Evolutionary conservation across 2,113 vertebrate genomes (phyloP).

Genomic region (Turdus rufiventris): DNA sequence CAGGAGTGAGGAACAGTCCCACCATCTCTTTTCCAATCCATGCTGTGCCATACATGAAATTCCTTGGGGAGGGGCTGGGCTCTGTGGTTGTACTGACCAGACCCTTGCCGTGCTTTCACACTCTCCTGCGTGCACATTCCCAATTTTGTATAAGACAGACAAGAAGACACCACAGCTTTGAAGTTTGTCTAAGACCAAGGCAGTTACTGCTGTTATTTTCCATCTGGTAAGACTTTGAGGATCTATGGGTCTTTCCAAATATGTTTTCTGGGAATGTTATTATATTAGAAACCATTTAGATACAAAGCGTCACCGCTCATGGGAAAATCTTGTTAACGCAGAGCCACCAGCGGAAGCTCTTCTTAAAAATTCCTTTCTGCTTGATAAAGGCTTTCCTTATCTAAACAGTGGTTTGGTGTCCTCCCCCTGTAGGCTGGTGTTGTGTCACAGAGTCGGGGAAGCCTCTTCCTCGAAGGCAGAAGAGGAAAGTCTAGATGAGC

Average conservation of each 20-base stretch:
- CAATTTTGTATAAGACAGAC: background rate
- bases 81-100: background rate
- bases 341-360: background rate
- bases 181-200: background rate
- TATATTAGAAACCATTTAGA: background rate
- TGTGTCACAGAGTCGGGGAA: background rate
- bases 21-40: background rate
- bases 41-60: background rate
- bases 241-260: background rate
- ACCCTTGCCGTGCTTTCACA: background rate
- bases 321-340: slow-evolving; percentile 65
- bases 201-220: slow-evolving; percentile 7
- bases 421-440: background rate
- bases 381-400: slow-evolving; percentile 54
- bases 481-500: background rate
- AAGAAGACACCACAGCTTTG: slow-evolving; percentile 1
- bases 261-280: slow-evolving; percentile 32
- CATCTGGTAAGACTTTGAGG: slow-evolving; percentile 16
- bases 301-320: background rate
- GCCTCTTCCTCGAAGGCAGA: background rate
- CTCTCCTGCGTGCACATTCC: background rate
- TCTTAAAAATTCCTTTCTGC: slow-evolving; percentile 38
- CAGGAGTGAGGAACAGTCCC: background rate
- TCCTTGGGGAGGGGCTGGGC: background rate
- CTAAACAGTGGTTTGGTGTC: slow-evolving; percentile 43